phyloP scores from a whole-genome alignment of 2,113 vertebrate species.

The Epinephelus fuscoguttatus region DNA sequence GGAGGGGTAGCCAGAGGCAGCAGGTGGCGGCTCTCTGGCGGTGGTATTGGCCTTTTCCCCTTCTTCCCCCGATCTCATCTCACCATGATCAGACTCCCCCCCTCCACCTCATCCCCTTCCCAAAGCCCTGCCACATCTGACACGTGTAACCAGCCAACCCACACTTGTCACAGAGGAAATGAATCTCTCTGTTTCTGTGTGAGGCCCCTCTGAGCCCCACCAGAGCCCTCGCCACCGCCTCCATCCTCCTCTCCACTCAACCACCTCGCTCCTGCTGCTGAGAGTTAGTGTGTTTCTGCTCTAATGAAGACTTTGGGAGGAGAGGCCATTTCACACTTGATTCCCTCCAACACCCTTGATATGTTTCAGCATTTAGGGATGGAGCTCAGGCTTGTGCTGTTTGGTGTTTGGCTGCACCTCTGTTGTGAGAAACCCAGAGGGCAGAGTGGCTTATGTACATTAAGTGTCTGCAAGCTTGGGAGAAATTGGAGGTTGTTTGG shows the following conservation, averaged over 20 bases:
- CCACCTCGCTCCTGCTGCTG: conserved; percentile 57
- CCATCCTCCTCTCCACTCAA: conserved; percentile 60
- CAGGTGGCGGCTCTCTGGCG: conserved; percentile 62
- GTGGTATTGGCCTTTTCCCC: conserved; percentile 39
- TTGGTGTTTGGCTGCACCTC: conserved; percentile 37
- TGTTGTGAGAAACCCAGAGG: conserved; percentile 39
- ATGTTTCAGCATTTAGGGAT: conserved; percentile 58
- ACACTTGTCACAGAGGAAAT: conserved; percentile 77
- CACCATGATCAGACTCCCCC: conserved; percentile 47
- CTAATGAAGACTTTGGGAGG: conserved; percentile 80
- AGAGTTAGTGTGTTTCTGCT: conserved; percentile 66
- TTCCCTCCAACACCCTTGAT: conserved; percentile 73
- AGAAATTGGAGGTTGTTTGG: conserved; percentile 15
- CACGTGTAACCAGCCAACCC: conserved; percentile 77
- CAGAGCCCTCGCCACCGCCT: conserved; percentile 32
- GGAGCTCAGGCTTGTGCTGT: conserved; percentile 18
- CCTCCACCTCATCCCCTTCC: conserved; percentile 22
- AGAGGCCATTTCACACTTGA: conserved; percentile 82
- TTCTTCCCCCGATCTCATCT: conserved; percentile 46
- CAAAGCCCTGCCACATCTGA: conserved; percentile 76
- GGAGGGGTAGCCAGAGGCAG: conserved; percentile 37
- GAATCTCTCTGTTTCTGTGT: conserved; percentile 77
- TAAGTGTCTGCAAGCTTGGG: neutral
- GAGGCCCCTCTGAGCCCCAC: conserved; percentile 57
- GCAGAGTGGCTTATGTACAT: conserved; percentile 26